These are phyloP conservation scores for Poeciliopsis gracilis DNA, from an alignment of 2,797 vertebrate genomes.

Conservation along the genomic window DNA sequence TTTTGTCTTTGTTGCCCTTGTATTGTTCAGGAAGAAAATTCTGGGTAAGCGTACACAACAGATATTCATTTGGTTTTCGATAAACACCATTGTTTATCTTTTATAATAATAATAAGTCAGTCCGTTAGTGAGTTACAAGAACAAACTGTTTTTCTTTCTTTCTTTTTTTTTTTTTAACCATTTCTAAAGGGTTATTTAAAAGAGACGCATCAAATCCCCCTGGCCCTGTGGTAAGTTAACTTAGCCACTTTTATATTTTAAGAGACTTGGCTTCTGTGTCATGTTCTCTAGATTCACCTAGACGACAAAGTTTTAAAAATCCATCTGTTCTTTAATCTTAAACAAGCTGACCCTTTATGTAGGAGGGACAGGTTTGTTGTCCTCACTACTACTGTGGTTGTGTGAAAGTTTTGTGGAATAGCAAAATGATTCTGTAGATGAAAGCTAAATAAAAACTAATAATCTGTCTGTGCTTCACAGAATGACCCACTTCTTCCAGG, in stretches of 20 bases:
- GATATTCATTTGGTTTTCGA: background rate
- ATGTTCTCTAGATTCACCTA: background rate
- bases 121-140: background rate
- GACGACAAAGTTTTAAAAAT: conserved; percentile 8
- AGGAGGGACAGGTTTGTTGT: conserved; percentile 55
- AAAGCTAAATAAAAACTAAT: background rate
- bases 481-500: background rate
- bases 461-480: conserved; percentile 42
- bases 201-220: accelerated
- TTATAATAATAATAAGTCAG: background rate
- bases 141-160: background rate
- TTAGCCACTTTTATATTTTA: background rate
- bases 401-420: conserved; percentile 11
- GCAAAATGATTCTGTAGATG: background rate
- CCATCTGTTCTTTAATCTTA: conserved; percentile 28
- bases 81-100: background rate
- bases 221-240: conserved; percentile 25
- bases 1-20: accelerated
- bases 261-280: background rate
- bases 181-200: background rate
- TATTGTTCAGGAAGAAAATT: background rate
- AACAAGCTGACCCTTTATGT: conserved; percentile 41
- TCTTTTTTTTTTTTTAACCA: background rate
- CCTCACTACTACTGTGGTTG: conserved; percentile 1
- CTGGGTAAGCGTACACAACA: conserved; percentile 5